phyloP scores from a whole-genome alignment of 2,888 invertebrate genomes.

The Hydraecia micacea region DNA sequence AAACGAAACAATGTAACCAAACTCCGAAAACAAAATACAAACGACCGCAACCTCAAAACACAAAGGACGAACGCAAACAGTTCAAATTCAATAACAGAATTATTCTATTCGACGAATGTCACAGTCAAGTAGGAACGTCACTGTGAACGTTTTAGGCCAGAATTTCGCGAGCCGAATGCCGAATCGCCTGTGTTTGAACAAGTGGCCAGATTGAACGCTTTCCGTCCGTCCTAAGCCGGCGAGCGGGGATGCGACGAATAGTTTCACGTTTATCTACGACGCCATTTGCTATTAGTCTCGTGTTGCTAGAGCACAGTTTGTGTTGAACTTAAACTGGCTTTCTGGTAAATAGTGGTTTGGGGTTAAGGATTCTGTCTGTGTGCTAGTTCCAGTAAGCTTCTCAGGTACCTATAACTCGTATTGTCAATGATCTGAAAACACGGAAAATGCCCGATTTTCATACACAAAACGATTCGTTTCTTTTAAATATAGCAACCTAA shows the following conservation, averaged over 20 bases:
- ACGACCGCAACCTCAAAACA: conserved; percentile 1
- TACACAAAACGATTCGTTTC: not conserved
- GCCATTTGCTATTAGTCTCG: conserved; percentile 56
- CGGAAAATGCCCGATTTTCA: not conserved
- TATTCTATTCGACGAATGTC: conserved; percentile 47
- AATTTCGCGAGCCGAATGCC: conserved; percentile 43
- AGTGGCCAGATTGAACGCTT: conserved; percentile 57
- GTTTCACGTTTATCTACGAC: conserved; percentile 60
- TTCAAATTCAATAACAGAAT: conserved; percentile 39
- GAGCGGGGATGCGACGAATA: conserved; percentile 55
- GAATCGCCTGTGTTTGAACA: conserved; percentile 59
- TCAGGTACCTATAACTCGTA: no score
- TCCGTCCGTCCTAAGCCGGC: conserved; percentile 51
- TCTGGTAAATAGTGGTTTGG: conserved; percentile 10
- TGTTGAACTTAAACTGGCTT: conserved; percentile 34
- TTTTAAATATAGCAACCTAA: no score
- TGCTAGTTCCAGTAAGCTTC: not conserved
- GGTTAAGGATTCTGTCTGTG: conserved; percentile 13
- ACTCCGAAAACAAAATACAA: conserved; percentile 8
- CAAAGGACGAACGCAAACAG: conserved; percentile 21
- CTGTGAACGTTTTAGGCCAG: conserved; percentile 32
- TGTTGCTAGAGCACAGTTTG: conserved; percentile 32
- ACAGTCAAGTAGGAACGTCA: conserved; percentile 36
- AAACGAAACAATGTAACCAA: not conserved
- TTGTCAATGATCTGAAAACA: no score